A percentile compares a stretch with the other conserved stretches of the same genome.
Evolutionary conservation across 2,888 invertebrate species (phyloP).

Genomic region (Tuberolachnus salignus): DNA sequence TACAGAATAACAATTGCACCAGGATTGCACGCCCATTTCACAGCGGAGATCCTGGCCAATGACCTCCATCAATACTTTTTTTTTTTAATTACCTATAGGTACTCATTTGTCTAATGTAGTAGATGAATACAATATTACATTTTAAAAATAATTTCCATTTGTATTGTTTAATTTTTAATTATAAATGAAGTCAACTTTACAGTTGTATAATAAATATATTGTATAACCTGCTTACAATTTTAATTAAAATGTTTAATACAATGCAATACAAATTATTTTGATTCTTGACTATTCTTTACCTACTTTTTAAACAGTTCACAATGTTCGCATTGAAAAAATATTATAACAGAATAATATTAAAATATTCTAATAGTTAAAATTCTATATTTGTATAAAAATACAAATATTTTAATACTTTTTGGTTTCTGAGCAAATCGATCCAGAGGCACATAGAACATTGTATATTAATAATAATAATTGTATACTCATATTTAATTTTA

Average conservation of each 20-base stretch:
- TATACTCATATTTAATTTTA: too few relatives aligned
- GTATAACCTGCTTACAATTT: not conserved
- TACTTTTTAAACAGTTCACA: not conserved
- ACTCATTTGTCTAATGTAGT: not conserved
- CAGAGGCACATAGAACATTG: too few relatives aligned
- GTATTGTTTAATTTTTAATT: conserved; percentile 19
- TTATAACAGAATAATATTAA: too few relatives aligned
- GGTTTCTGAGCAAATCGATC: too few relatives aligned
- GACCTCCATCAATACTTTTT: conserved; percentile 19
- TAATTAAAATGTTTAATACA: conserved; percentile 42
- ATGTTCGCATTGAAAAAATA: not conserved
- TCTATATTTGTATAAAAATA: too few relatives aligned
- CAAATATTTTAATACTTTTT: too few relatives aligned
- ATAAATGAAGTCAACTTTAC: conserved; percentile 4
- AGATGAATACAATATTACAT: not conserved
- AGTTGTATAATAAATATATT: not conserved
- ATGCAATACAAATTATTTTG: conserved; percentile 7
- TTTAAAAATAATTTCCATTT: conserved; percentile 16
- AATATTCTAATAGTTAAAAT: too few relatives aligned
- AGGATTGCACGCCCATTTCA: conserved; percentile 11
- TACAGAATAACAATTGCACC: not conserved
- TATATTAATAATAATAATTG: too few relatives aligned
- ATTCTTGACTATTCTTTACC: not conserved
- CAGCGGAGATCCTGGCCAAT: conserved; percentile 29
- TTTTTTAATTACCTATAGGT: conserved; percentile 1